A percentile compares a stretch with the other conserved stretches of the same genome.
Evolutionary conservation across 2,113 vertebrate species (phyloP).

Genomic region (Myodes glareolus): DNA sequence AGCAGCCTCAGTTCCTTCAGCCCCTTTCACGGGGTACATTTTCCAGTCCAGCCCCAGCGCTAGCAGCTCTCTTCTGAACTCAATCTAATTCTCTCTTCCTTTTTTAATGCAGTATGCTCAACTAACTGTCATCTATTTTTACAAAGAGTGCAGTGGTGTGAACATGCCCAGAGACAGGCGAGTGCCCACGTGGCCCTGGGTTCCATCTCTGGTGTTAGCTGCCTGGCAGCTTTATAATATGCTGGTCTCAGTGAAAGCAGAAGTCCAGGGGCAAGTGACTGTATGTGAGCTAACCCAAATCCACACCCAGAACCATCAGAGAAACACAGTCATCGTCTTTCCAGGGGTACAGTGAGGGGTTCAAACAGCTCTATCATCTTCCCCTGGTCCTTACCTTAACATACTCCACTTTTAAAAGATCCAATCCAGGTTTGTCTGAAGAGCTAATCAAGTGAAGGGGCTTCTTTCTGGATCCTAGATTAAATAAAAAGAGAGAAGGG

Average conservation of each 20-base stretch:
- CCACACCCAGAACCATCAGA: not conserved
- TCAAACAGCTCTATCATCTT: not conserved
- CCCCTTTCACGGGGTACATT: not conserved
- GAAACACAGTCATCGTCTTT: not conserved
- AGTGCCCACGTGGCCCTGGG: not conserved
- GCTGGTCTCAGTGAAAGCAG: not conserved
- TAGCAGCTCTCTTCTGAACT: not conserved
- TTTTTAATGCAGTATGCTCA: not conserved
- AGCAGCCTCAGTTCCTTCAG: not conserved
- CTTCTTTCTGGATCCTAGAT: slow-evolving; percentile 87
- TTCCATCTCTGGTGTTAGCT: not conserved
- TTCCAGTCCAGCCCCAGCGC: not conserved
- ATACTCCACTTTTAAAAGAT: slow-evolving; percentile 96
- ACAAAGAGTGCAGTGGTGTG: not conserved
- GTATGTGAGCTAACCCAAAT: not conserved
- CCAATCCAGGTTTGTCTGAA: slow-evolving; percentile 90
- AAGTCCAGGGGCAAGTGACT: not conserved
- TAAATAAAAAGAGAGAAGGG: slow-evolving; percentile 42
- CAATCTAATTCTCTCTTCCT: not conserved
- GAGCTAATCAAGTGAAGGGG: slow-evolving; percentile 94
- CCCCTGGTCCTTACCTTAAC: slow-evolving; percentile 88
- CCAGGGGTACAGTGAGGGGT: not conserved
- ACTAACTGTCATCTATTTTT: not conserved
- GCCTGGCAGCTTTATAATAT: not conserved
- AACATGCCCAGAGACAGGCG: not conserved